Evolutionary conservation across 1,140 invertebrate species (phyloP).

Genomic region (Homarus americanus): DNA sequence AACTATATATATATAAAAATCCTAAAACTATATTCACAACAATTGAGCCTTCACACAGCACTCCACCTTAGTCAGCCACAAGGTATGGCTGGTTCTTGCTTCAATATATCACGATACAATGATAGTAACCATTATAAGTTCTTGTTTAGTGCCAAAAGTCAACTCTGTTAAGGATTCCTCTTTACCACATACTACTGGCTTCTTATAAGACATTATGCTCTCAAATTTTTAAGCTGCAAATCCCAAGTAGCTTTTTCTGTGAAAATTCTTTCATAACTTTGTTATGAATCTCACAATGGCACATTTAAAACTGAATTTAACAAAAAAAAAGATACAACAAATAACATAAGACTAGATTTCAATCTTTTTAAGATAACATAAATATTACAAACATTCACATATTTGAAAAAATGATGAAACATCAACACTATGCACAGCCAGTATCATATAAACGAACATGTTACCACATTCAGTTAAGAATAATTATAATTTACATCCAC

Average conservation of each 20-base stretch:
- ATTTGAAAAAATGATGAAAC: neutral
- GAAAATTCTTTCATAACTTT: neutral
- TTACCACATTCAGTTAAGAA: neutral
- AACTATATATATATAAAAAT: conserved; percentile 50
- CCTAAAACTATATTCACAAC: conserved; percentile 39
- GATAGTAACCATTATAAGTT: neutral
- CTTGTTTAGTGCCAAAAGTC: neutral
- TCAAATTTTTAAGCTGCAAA: too few species aligned
- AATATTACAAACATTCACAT: neutral
- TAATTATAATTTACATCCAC: neutral
- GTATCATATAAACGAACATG: neutral
- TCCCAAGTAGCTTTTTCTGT: too few species aligned
- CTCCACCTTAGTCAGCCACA: neutral
- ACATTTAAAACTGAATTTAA: neutral
- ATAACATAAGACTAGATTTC: neutral
- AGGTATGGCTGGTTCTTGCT: neutral
- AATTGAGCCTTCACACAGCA: neutral
- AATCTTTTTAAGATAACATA: neutral
- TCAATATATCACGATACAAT: neutral
- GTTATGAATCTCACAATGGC: neutral
- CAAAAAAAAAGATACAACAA: neutral
- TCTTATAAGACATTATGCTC: too few species aligned
- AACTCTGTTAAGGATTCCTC: too few species aligned
- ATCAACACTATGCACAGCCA: neutral
- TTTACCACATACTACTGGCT: too few species aligned